Percentiles rank a stretch among this genome's conserved stretches.
These are phyloP conservation scores for Cathartes aura DNA, from an alignment of 2,113 vertebrate species.

Conservation along the genomic window DNA sequence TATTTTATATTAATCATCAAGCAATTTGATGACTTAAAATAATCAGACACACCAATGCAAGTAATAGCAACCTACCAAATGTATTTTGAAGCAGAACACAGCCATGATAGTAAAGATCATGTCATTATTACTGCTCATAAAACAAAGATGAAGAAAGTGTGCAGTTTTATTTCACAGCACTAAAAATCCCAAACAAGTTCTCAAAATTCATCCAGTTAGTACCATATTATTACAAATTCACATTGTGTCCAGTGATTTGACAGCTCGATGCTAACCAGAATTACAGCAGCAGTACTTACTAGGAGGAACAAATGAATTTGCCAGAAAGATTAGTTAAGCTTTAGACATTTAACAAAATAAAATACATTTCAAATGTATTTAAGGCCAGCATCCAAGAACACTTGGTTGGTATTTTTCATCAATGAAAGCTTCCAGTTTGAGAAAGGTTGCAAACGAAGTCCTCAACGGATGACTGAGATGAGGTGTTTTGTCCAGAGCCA, in stretches of 20 bases:
- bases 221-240: background rate
- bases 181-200: background rate
- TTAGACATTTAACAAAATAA: background rate
- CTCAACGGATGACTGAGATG: background rate
- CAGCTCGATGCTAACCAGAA: background rate
- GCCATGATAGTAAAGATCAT: rapidly evolving
- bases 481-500: background rate
- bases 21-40: background rate
- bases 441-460: background rate
- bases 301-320: background rate
- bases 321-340: background rate
- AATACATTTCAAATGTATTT: background rate
- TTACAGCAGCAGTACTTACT: background rate
- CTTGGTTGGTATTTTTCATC: background rate
- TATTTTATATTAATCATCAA: background rate
- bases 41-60: background rate
- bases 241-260: rapidly evolving
- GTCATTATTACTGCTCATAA: background rate
- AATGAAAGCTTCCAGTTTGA: background rate
- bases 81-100: background rate
- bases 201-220: slow-evolving; percentile 13
- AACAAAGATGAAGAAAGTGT: background rate
- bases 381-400: background rate
- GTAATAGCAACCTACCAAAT: background rate
- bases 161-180: slow-evolving; percentile 40